phyloP scores from a whole-genome alignment of 2,888 invertebrate species.

The Drosophila rubida region DNA sequence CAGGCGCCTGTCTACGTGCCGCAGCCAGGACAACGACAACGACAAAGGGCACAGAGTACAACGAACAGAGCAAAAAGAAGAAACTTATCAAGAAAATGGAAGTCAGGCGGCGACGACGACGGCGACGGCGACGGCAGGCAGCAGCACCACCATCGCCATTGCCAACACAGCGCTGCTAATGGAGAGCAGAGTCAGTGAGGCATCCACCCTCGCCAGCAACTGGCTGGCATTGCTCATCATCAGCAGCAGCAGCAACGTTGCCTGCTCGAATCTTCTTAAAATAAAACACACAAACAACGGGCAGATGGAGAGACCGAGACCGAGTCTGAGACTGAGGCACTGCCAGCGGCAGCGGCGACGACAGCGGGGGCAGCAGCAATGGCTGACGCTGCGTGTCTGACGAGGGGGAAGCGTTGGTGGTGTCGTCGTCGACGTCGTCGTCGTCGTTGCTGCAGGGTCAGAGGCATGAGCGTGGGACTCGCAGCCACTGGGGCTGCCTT shows the following conservation, averaged over 20 bases:
- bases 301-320: slow-evolving; percentile 9
- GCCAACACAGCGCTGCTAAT: slow-evolving; percentile 17
- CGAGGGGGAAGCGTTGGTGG: not conserved
- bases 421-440: not conserved
- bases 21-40: slow-evolving; percentile 53
- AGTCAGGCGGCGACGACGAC: slow-evolving; percentile 60
- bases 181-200: slow-evolving; percentile 25
- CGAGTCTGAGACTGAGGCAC: slow-evolving; percentile 24
- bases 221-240: slow-evolving; percentile 69
- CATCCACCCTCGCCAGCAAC: slow-evolving; percentile 34
- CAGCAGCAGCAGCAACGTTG: slow-evolving; percentile 9
- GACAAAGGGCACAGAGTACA: slow-evolving; percentile 63
- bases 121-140: too few species aligned
- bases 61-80: slow-evolving; percentile 17
- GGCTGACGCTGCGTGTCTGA: not conserved
- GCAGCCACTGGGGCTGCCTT: slow-evolving; percentile 24
- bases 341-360: not conserved
- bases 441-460: slow-evolving; percentile 33
- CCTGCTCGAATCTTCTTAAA: slow-evolving; percentile 72
- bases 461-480: slow-evolving; percentile 58
- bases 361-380: slow-evolving; percentile 2
- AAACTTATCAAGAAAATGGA: slow-evolving; percentile 78
- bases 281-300: slow-evolving; percentile 64
- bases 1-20: slow-evolving; percentile 65
- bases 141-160: slow-evolving; percentile 12